Conservation (phyloP, 1,140 invertebrate species). For the Centruroides sculpturatus region DNA sequence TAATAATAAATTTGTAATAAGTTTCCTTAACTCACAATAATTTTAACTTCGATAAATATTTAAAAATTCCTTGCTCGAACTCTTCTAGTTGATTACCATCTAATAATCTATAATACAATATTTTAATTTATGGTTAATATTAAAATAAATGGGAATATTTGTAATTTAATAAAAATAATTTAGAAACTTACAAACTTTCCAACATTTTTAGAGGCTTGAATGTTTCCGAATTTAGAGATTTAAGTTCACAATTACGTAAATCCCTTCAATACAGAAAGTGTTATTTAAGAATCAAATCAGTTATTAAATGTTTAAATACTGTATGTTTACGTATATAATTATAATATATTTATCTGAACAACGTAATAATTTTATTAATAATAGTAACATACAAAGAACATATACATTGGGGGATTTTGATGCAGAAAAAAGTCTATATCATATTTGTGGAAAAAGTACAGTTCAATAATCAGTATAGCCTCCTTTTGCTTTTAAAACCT, state of each 20-base stretch:
- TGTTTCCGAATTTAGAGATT: not conserved
- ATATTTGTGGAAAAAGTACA: too few relatives aligned
- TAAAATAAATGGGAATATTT: not conserved
- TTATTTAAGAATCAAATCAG: not conserved
- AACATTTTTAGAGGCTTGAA: conserved; percentile 11
- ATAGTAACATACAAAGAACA: too few relatives aligned
- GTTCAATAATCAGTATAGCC: too few relatives aligned
- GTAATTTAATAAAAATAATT: not conserved
- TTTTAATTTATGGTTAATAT: not conserved
- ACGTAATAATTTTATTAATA: too few relatives aligned
- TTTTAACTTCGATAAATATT: not conserved
- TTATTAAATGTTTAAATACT: not conserved
- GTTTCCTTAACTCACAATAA: not conserved
- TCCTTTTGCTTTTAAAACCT: too few relatives aligned
- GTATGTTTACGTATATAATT: too few relatives aligned
- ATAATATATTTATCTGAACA: too few relatives aligned
- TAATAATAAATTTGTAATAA: not conserved
- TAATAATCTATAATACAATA: not conserved
- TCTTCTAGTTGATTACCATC: conserved; percentile 3
- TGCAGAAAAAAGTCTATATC: too few relatives aligned
- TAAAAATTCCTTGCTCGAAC: not conserved
- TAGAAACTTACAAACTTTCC: conserved; percentile 20
- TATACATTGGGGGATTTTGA: too few relatives aligned
- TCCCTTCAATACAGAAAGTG: not conserved
- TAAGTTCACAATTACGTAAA: conserved; percentile 14